Conservation (phyloP, 2,888 invertebrate species). For the Lasioglossum calceatum region DNA sequence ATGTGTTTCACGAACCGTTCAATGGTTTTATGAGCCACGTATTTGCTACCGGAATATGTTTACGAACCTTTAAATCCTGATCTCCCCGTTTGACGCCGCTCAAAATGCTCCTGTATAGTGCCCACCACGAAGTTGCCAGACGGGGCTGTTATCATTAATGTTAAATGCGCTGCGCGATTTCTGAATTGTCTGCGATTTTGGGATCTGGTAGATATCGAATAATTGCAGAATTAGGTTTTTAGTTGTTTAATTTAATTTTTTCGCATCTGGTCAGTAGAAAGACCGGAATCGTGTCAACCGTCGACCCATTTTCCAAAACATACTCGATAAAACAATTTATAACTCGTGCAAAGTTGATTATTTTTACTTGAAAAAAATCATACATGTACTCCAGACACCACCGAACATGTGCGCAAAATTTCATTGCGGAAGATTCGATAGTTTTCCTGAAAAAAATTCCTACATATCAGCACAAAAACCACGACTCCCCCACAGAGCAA, state of each 20-base stretch:
- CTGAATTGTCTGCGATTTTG: not conserved
- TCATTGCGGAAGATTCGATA: not conserved
- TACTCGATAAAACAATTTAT: not conserved
- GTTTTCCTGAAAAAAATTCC: not conserved
- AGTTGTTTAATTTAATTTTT: too few species aligned
- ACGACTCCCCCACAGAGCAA: not conserved
- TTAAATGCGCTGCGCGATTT: not conserved
- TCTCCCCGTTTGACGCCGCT: constrained; percentile 15
- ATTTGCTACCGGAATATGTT: constrained; percentile 41
- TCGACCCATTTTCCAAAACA: too few species aligned
- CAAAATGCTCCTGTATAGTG: not conserved
- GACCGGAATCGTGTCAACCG: too few species aligned
- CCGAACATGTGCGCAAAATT: not conserved
- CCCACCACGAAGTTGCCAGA: not conserved
- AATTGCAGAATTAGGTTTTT: not conserved
- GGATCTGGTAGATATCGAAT: not conserved
- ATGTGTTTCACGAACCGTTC: not conserved
- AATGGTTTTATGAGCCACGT: constrained; percentile 28
- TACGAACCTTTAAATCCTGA: constrained; percentile 40
- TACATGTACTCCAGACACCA: too few species aligned
- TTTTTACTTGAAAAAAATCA: too few species aligned
- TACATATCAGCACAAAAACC: too few species aligned
- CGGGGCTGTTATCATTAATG: not conserved
- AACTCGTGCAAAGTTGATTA: not conserved
- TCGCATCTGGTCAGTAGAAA: too few species aligned